Evolutionary conservation across 2,797 vertebrate species (phyloP).

Genomic region (Halcyon smyrnensis): DNA sequence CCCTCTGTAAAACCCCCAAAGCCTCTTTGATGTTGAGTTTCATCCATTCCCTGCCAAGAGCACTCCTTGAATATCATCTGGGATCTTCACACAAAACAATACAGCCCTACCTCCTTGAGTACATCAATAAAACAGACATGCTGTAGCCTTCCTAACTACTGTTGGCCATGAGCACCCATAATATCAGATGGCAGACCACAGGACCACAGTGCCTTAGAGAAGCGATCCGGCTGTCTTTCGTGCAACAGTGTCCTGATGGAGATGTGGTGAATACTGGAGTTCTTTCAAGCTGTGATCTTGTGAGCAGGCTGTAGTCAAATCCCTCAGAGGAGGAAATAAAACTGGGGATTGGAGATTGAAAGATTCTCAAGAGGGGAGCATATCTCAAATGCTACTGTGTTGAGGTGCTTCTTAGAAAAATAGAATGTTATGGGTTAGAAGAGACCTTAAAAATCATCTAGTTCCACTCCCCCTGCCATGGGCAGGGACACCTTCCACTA

Average conservation of each 20-base stretch:
- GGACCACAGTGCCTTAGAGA: neutral
- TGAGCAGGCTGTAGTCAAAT: neutral
- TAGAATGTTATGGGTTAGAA: neutral
- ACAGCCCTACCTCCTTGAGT: neutral
- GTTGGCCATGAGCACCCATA: neutral
- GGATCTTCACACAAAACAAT: neutral
- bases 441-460: neutral
- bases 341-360: neutral
- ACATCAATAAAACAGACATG: neutral
- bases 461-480: neutral
- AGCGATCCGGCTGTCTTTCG: neutral
- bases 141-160: neutral
- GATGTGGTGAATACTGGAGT: neutral
- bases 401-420: neutral
- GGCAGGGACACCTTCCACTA: neutral
- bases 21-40: neutral
- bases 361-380: neutral
- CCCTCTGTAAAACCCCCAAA: neutral
- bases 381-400: neutral
- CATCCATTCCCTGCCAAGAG: neutral
- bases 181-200: neutral
- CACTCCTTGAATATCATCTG: neutral
- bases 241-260: neutral
- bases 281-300: neutral
- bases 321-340: neutral